Evolutionary conservation across 37 sponge, comb jelly and placozoan genomes (phyloP).

Genomic region (Chondrosia reniformis): DNA sequence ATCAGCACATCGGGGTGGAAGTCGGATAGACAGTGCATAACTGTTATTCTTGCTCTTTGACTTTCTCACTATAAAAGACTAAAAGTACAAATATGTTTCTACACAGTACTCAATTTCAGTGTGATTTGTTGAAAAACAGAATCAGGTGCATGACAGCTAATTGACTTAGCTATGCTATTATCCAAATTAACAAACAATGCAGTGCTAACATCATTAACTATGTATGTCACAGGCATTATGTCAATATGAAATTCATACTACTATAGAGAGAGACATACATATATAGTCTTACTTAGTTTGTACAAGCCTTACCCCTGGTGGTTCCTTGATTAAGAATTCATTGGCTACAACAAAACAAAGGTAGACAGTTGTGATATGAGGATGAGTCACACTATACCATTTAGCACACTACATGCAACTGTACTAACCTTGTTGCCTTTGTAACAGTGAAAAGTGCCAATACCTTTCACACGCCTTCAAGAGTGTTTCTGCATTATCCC

Average conservation of each 20-base stretch:
- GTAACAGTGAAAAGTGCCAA: constrained; percentile 17
- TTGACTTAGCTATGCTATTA: too few relatives aligned
- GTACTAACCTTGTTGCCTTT: constrained; percentile 10
- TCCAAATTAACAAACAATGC: too few relatives aligned
- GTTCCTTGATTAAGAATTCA: constrained; percentile 41
- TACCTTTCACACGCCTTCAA: constrained; percentile 23
- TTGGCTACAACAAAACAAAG: constrained; percentile 31
- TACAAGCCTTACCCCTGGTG: constrained; percentile 67
- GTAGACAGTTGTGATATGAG: not conserved
- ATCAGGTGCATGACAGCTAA: too few relatives aligned
- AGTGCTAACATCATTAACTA: too few relatives aligned
- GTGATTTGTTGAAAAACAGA: too few relatives aligned
- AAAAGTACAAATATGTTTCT: not conserved
- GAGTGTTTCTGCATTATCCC: constrained; percentile 7
- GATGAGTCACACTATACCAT: not conserved
- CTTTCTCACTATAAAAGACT: constrained; percentile 73
- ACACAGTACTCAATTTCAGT: not conserved
- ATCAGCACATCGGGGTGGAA: constrained; percentile 31
- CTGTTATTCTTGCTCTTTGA: constrained; percentile 52
- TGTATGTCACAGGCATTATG: too few relatives aligned
- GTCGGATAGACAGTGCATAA: constrained; percentile 69
- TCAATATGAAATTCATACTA: too few relatives aligned
- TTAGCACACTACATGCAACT: not conserved
- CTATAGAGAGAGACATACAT: too few relatives aligned
- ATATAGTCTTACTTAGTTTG: too few relatives aligned